phyloP scores from a whole-genome alignment of 1,140 invertebrate genomes.

The Ips typographus region DNA sequence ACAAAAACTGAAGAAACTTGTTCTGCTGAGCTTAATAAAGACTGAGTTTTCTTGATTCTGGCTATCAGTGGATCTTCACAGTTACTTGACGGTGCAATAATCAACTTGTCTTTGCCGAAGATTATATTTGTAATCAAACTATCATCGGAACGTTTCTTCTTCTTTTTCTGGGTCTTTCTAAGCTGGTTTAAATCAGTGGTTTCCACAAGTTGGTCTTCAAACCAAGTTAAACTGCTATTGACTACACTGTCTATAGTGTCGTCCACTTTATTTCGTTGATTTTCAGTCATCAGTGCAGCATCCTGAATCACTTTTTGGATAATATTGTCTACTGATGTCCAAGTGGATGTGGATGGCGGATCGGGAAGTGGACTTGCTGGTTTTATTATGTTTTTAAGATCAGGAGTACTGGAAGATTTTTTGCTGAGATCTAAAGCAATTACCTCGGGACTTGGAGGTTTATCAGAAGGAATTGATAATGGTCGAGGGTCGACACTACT shows the following conservation, averaged over 20 bases:
- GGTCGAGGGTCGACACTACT: constrained; percentile 15
- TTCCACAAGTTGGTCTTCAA: constrained; percentile 2
- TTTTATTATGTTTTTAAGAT: background rate
- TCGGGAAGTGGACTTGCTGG: background rate
- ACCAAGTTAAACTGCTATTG: constrained; percentile 24
- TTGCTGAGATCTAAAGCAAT: constrained; percentile 38
- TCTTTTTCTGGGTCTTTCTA: background rate
- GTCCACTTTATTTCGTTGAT: constrained; percentile 33
- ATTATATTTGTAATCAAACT: constrained; percentile 30
- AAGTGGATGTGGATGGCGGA: constrained; percentile 8
- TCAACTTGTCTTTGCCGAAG: constrained; percentile 32
- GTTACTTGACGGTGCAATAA: constrained; percentile 24
- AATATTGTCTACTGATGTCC: constrained; percentile 33
- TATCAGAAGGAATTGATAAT: constrained; percentile 7
- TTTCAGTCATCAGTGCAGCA: background rate
- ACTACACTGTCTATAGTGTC: constrained; percentile 40
- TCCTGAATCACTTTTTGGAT: constrained; percentile 35
- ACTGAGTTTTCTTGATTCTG: constrained; percentile 25
- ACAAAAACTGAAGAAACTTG: background rate
- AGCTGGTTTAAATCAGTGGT: background rate
- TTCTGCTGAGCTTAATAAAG: background rate
- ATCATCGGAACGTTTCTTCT: constrained; percentile 18
- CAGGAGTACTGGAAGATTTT: constrained; percentile 20
- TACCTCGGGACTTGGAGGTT: constrained; percentile 21
- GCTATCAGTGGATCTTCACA: constrained; percentile 24